Conservation (phyloP, 2,888 invertebrate genomes). For the Trichacis sp. region DNA sequence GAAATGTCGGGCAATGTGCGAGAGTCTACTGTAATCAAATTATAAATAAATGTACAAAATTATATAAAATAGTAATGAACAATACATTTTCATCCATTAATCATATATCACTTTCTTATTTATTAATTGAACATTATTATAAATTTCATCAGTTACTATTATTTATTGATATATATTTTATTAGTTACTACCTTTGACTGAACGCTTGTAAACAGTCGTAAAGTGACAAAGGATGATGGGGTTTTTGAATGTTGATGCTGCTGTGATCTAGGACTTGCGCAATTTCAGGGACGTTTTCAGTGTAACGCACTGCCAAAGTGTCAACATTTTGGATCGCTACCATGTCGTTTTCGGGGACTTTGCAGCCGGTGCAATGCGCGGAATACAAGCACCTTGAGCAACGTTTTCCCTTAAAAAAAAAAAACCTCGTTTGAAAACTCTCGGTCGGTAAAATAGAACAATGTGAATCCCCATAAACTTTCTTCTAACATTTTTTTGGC, state of each 20-base stretch:
- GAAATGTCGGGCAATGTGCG: no score
- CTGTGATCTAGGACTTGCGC: constrained; percentile 68
- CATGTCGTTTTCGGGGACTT: constrained; percentile 68
- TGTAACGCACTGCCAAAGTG: constrained; percentile 70
- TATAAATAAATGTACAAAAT: no score
- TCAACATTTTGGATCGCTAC: constrained; percentile 72
- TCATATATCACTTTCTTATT: no score
- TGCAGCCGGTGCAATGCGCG: constrained; percentile 73
- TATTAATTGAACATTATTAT: no score
- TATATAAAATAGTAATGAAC: no score
- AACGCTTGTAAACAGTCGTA: constrained; percentile 76
- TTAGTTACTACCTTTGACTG: constrained; percentile 72
- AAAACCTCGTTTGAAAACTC: no score
- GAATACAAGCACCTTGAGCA: constrained; percentile 74
- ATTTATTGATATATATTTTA: neutral
- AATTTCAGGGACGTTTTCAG: constrained; percentile 65
- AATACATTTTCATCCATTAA: no score
- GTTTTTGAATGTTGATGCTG: constrained; percentile 69
- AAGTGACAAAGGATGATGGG: constrained; percentile 72
- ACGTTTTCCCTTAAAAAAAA: constrained; percentile 70
- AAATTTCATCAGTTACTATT: neutral
- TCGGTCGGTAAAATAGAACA: no score
- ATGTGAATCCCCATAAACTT: no score
- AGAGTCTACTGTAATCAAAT: no score
- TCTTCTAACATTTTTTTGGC: no score